These are phyloP conservation scores for Sebastes nivosus DNA, from an alignment of 2,797 vertebrate species.

Conservation along the genomic window DNA sequence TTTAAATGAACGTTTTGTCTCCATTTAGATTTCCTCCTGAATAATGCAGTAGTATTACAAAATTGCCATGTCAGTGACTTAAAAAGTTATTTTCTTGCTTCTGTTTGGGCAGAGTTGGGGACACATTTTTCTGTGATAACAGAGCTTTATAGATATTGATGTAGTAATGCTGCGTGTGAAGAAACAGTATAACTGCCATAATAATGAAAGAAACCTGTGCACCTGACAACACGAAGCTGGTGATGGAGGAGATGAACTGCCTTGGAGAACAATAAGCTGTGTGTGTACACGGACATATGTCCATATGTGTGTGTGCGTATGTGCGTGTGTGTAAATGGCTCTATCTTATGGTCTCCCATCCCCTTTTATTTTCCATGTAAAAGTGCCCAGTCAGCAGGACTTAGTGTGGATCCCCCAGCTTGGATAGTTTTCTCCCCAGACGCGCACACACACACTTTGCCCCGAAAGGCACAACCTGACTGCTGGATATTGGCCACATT, in stretches of 20 bases:
- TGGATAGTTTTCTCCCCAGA: slow-evolving; percentile 34
- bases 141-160: slow-evolving; percentile 50
- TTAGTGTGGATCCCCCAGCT: slow-evolving; percentile 30
- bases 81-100: slow-evolving; percentile 22
- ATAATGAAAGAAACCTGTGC: slow-evolving; percentile 49
- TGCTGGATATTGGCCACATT: slow-evolving; percentile 41
- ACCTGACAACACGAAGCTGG: slow-evolving; percentile 49
- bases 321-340: slow-evolving; percentile 31
- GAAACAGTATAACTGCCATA: slow-evolving; percentile 37
- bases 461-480: slow-evolving; percentile 28
- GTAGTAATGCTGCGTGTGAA: slow-evolving; percentile 3
- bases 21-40: slow-evolving; percentile 5
- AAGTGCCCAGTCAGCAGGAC: slow-evolving; percentile 61
- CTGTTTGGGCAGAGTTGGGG: slow-evolving; percentile 6
- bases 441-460: slow-evolving; percentile 10
- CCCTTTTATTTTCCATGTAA: slow-evolving; percentile 39
- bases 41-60: slow-evolving; percentile 18
- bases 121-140: slow-evolving; percentile 15
- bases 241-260: slow-evolving; percentile 43
- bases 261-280: slow-evolving; percentile 28
- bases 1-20: slow-evolving; percentile 16
- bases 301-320: neutral
- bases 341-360: slow-evolving; percentile 14
- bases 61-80: slow-evolving; percentile 39
- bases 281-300: neutral